Percentiles rank a stretch among this genome's conserved stretches.
Evolutionary conservation across 2,797 vertebrate genomes (phyloP).

Genomic region (Hemitrygon akajei): DNA sequence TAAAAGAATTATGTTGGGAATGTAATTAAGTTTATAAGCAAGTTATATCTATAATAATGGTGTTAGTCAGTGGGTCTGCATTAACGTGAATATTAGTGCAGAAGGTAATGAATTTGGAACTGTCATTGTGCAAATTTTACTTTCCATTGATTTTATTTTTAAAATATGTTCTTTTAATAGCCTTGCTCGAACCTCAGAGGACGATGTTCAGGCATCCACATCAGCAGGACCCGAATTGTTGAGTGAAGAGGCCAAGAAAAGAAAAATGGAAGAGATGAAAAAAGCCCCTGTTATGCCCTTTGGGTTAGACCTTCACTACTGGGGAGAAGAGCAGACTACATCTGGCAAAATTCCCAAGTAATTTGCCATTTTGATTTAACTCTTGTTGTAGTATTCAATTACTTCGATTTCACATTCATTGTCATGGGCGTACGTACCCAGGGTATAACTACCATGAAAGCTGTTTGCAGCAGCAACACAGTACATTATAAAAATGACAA

Average conservation of each 20-base stretch:
- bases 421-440: no score
- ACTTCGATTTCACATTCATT: no score
- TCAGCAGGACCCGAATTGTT: slow-evolving; percentile 3
- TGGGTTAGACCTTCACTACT: slow-evolving; percentile 81
- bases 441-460: no score
- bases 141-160: slow-evolving; percentile 38
- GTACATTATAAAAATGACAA: no score
- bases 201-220: slow-evolving; percentile 20
- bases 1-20: not conserved
- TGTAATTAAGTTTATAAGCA: slow-evolving; percentile 28
- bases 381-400: not conserved
- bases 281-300: slow-evolving; percentile 76
- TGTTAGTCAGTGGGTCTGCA: slow-evolving; percentile 38
- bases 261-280: slow-evolving; percentile 49
- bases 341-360: slow-evolving; percentile 81
- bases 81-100: not conserved
- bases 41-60: slow-evolving; percentile 19
- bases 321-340: slow-evolving; percentile 77
- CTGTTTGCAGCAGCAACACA: no score
- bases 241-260: slow-evolving; percentile 43
- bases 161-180: slow-evolving; percentile 34
- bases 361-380: slow-evolving; percentile 24
- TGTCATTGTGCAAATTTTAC: slow-evolving; percentile 40
- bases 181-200: slow-evolving; percentile 36
- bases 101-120: slow-evolving; percentile 38